Evolutionary conservation across 2,797 vertebrate genomes (phyloP), one percentile per base, ranked within the genome.

Genomic region (Bovichtus variegatus): DNA sequence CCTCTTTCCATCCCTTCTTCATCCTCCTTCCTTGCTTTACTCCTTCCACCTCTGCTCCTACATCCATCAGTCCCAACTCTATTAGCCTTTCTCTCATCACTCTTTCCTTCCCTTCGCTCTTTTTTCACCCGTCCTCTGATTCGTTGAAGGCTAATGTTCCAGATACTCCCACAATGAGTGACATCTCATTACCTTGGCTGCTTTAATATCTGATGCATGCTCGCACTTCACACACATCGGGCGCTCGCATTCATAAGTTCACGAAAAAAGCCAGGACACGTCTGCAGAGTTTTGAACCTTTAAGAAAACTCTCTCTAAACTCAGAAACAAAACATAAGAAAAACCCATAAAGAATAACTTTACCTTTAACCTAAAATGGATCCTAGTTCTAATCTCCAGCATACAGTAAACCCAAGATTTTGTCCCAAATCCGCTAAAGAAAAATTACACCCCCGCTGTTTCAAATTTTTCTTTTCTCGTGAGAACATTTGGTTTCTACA

Each of bases 161-260:
- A 31, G 51, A 78, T 74, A 71, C 80, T 74, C 58, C 43, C 21
- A 21, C 58, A 62, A 21, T 50, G 29, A 64, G 23, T 53, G 61
- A 74, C 78, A 68, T 77, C 69, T 89, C 83, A 58, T 83, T 66
- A 77, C 16, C 12, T 69, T 3, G 41, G 64, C 69, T 41, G 71
- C 49, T 64, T 7, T 66, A 12, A 34, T 15, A 72, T 31, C 47
- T 36, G 53, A 49, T 44, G 50, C 19, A 21, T 12, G 50, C 31
- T 67, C 38, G 11, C 53, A 15, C 10, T 15, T 65, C 64, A 65
- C 36, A 25, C 29, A 23, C 29, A 36, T 23, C 21, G 15, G 23
- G 41, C 38, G 53, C 36, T 4, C 25, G 59, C 29, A 38, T 44
- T 74, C 21, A 25, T 2, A 11, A 34, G 27, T 54, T 54, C 25